Conservation (phyloP, 2,797 vertebrate species). For the Botia almorhae region DNA sequence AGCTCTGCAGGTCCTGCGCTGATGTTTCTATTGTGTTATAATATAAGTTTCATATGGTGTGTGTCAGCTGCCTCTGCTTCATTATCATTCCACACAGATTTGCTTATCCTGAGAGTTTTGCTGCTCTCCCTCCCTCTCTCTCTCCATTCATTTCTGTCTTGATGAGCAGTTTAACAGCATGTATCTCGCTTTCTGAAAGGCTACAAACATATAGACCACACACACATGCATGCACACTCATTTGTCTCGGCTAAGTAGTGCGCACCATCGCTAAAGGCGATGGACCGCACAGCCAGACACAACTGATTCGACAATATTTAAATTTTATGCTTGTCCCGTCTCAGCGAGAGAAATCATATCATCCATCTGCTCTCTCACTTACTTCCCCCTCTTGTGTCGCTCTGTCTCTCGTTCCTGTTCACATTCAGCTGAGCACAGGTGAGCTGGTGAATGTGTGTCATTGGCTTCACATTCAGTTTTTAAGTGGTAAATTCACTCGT, state of each 20-base stretch:
- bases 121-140: background rate
- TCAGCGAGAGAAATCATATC: conserved; percentile 20
- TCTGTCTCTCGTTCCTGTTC: background rate
- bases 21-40: conserved; percentile 18
- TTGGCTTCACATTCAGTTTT: too few relatives aligned
- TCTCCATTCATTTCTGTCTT: background rate
- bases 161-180: background rate
- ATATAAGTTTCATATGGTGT: conserved; percentile 25
- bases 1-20: background rate
- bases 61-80: conserved; percentile 31
- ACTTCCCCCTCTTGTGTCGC: background rate
- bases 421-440: background rate
- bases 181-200: background rate
- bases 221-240: background rate
- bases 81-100: conserved; percentile 48
- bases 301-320: conserved; percentile 46
- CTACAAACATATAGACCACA: background rate
- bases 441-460: background rate
- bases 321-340: conserved; percentile 42
- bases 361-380: conserved; percentile 6
- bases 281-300: conserved; percentile 35
- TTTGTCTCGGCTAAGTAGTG: background rate
- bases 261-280: conserved; percentile 15
- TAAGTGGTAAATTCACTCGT: background rate
- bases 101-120: conserved; percentile 40